Conservation (phyloP, 2,888 invertebrate species). For the Erannis defoliaria region DNA sequence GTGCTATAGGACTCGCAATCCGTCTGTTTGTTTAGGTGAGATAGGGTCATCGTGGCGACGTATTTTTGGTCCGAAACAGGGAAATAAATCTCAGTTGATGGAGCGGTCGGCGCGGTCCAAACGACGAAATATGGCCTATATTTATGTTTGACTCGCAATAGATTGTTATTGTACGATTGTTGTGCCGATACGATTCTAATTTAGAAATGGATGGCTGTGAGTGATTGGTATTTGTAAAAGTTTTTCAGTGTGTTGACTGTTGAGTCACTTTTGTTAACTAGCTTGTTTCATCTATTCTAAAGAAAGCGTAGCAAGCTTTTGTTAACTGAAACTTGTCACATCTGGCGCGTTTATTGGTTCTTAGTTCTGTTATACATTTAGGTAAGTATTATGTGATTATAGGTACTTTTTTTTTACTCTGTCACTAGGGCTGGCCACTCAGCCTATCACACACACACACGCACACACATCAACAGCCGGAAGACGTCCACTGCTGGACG, state of each 20-base stretch:
- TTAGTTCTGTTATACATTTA: background rate
- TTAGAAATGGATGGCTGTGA: conserved; percentile 48
- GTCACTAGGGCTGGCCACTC: no score
- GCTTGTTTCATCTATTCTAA: conserved; percentile 10
- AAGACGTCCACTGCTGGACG: no score
- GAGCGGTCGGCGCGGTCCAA: conserved; percentile 43
- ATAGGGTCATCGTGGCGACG: conserved; percentile 47
- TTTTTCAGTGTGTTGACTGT: conserved; percentile 40
- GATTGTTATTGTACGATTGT: conserved; percentile 51
- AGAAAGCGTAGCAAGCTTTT: background rate
- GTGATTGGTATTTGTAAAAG: conserved; percentile 45
- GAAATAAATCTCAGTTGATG: conserved; percentile 49
- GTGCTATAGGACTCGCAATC: conserved; percentile 33
- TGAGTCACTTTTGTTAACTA: conserved; percentile 26
- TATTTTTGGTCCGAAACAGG: conserved; percentile 48
- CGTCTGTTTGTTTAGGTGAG: conserved; percentile 55
- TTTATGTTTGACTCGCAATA: conserved; percentile 49
- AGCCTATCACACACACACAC: no score
- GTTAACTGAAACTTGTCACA: conserved; percentile 10
- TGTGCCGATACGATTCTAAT: conserved; percentile 48
- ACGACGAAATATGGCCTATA: conserved; percentile 49
- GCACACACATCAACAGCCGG: no score
- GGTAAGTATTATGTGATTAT: background rate
- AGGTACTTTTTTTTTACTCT: no score
- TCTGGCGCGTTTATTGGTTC: background rate